Conservation (phyloP, 2,888 invertebrate species). For the Spisula subtruncata region DNA sequence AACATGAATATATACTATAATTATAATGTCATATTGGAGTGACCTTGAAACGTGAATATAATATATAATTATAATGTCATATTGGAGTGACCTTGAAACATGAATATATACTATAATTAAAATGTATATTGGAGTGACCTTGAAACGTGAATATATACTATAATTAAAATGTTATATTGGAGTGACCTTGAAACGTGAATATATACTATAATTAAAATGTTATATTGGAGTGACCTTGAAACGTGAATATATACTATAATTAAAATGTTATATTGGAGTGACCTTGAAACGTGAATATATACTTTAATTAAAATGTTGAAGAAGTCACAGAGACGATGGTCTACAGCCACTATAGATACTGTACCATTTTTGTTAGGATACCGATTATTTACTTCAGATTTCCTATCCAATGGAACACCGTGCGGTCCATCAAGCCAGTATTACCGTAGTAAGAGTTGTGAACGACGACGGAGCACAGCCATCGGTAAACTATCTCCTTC, state of each 20-base stretch:
- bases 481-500: conserved; percentile 50
- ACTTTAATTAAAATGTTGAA: conserved; percentile 7
- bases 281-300: background rate
- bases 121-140: background rate
- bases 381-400: conserved; percentile 50
- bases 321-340: conserved; percentile 15
- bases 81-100: background rate
- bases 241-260: background rate
- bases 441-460: conserved; percentile 63
- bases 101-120: background rate
- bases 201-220: too few relatives aligned
- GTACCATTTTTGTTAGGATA: conserved; percentile 36
- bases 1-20: too few relatives aligned
- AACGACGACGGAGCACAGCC: conserved; percentile 55
- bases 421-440: conserved; percentile 28
- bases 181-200: too few relatives aligned
- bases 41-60: too few relatives aligned
- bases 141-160: too few relatives aligned
- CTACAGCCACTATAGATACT: background rate
- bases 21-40: too few relatives aligned
- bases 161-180: too few relatives aligned
- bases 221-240: too few relatives aligned
- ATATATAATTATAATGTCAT: too few relatives aligned
- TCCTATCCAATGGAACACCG: background rate
- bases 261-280: conserved; percentile 10